Conservation (phyloP, 2,113 vertebrate genomes). For the Varanus komodoensis region DNA sequence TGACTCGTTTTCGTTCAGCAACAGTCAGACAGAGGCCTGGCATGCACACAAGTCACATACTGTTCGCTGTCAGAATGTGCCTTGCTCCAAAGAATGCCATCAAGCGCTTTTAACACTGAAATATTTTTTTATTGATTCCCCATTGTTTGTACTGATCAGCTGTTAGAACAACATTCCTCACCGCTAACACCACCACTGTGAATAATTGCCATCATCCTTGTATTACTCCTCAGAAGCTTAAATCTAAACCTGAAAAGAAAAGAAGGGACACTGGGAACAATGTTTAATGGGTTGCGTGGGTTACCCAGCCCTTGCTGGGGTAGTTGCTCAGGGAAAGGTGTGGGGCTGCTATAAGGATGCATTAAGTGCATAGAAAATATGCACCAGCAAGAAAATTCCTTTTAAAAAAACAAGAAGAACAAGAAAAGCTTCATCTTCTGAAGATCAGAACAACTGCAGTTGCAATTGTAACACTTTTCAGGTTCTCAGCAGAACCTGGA, state of each 20-base stretch:
- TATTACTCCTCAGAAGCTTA: not conserved
- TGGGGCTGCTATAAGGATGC: not conserved
- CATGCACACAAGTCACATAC: slow-evolving; percentile 51
- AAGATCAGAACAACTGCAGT: not conserved
- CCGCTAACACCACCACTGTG: slow-evolving; percentile 23
- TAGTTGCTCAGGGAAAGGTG: not conserved
- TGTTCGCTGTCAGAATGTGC: slow-evolving; percentile 60
- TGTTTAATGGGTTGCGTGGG: not conserved
- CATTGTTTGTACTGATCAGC: slow-evolving; percentile 69
- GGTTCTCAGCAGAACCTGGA: not conserved
- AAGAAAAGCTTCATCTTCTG: not conserved
- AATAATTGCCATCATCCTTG: slow-evolving; percentile 52
- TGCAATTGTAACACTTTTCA: too few species aligned
- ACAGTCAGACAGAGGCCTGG: slow-evolving; percentile 23
- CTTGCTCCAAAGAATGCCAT: slow-evolving; percentile 71
- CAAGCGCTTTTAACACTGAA: slow-evolving; percentile 68
- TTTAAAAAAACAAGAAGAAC: not conserved
- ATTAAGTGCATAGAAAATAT: not conserved
- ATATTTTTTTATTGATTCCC: slow-evolving; percentile 70
- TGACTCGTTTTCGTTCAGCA: slow-evolving; percentile 47
- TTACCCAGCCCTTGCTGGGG: not conserved
- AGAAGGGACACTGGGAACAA: not conserved
- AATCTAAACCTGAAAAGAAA: not conserved
- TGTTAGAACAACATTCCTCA: slow-evolving; percentile 68
- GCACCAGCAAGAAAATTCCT: not conserved